phyloP scores from a whole-genome alignment of 1,140 invertebrate genomes.

The Hyposmocoma kahamanoa region DNA sequence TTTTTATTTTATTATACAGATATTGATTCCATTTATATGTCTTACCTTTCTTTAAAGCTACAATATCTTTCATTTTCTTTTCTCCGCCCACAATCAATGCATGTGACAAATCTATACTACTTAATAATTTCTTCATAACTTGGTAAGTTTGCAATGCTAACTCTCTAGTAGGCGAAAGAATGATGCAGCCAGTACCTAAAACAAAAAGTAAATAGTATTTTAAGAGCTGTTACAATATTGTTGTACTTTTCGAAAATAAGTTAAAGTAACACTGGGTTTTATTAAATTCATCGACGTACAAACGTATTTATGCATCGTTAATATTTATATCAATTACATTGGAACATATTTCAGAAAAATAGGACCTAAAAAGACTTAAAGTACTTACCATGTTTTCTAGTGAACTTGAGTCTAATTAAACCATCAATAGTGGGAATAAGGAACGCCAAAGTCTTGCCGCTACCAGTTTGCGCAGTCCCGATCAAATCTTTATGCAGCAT shows the following conservation, averaged over 20 bases:
- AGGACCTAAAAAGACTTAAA: background rate
- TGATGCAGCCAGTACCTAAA: constrained; percentile 84
- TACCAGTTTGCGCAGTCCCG: constrained; percentile 95
- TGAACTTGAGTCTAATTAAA: constrained; percentile 85
- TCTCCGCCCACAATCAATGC: constrained; percentile 92
- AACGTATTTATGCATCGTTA: too few relatives aligned
- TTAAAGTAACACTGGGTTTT: too few relatives aligned
- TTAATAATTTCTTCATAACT: constrained; percentile 86
- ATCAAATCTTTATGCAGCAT: constrained; percentile 89
- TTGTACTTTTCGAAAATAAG: too few relatives aligned
- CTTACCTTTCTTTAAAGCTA: constrained; percentile 78
- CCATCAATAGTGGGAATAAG: constrained; percentile 89
- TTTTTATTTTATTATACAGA: background rate
- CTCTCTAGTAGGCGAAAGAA: constrained; percentile 95
- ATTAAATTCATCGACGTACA: too few relatives aligned
- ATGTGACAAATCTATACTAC: constrained; percentile 88
- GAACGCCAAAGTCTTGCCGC: constrained; percentile 96
- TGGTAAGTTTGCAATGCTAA: constrained; percentile 95
- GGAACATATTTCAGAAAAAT: too few relatives aligned
- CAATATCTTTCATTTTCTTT: constrained; percentile 82
- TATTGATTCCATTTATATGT: background rate
- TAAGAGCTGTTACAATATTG: too few relatives aligned
- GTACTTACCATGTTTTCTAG: constrained; percentile 85
- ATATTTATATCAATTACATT: too few relatives aligned
- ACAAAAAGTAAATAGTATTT: constrained; percentile 13